phyloP scores from a whole-genome alignment of 2,797 vertebrate species.

The Propithecus perrieri region DNA sequence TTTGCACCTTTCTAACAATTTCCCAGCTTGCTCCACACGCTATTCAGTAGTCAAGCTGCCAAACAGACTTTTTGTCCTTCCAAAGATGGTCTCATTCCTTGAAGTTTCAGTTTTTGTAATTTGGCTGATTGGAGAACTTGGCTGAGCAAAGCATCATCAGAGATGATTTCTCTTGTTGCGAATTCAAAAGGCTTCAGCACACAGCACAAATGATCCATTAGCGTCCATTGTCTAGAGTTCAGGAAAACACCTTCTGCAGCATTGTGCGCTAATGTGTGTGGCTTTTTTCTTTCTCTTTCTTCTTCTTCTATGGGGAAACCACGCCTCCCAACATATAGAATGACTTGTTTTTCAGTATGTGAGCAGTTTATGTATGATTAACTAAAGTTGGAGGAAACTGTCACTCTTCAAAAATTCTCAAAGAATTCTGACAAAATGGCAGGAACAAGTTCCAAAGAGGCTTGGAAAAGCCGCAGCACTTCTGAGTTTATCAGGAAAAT shows the following conservation, averaged over 20 bases:
- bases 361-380: constrained; percentile 58
- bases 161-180: constrained; percentile 83
- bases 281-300: constrained; percentile 63
- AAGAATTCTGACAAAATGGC: constrained; percentile 57
- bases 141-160: constrained; percentile 81
- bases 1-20: constrained; percentile 51
- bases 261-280: constrained; percentile 70
- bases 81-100: constrained; percentile 75
- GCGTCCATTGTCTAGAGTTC: constrained; percentile 77
- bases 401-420: constrained; percentile 57
- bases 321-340: constrained; percentile 55
- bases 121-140: constrained; percentile 82
- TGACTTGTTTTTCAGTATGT: constrained; percentile 55
- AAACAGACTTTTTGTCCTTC: constrained; percentile 71
- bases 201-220: constrained; percentile 80
- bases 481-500: constrained; percentile 35
- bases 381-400: constrained; percentile 56
- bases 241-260: constrained; percentile 77
- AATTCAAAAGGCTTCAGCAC: constrained; percentile 78
- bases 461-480: not conserved
- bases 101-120: constrained; percentile 78
- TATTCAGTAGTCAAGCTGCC: constrained; percentile 70
- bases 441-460: constrained; percentile 38
- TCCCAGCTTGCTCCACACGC: constrained; percentile 14
- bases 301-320: constrained; percentile 52